Conservation (phyloP, 2,888 invertebrate species). For the Bombylius discolor region DNA sequence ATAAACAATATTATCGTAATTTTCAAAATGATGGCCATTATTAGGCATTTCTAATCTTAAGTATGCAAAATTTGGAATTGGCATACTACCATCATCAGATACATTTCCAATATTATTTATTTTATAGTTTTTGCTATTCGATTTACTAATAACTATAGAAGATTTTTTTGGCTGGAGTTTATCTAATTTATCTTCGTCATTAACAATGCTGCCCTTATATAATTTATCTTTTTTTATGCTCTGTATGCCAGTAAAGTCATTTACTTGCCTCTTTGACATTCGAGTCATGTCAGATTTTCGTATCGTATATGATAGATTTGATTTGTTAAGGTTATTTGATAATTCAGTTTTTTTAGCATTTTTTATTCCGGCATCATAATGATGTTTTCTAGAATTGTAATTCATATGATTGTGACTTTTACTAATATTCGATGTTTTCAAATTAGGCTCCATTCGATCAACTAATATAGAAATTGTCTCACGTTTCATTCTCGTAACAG, state of each 20-base stretch:
- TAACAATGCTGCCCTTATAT: constrained; percentile 7
- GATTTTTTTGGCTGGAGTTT: constrained; percentile 30
- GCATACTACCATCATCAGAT: background rate
- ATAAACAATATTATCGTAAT: constrained; percentile 35
- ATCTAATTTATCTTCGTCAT: constrained; percentile 23
- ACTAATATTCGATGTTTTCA: background rate
- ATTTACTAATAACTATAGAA: background rate
- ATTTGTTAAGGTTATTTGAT: constrained; percentile 9
- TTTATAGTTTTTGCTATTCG: constrained; percentile 1
- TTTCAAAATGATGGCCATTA: constrained; percentile 26
- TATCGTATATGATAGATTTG: constrained; percentile 16
- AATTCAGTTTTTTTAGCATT: background rate
- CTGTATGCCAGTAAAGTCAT: constrained; percentile 3
- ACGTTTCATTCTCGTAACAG: constrained; percentile 2
- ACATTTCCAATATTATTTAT: background rate
- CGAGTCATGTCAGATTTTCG: constrained; percentile 9
- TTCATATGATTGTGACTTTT: background rate
- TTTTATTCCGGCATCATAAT: background rate
- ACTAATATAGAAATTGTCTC: constrained; percentile 4
- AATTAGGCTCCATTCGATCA: constrained; percentile 4
- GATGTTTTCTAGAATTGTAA: background rate
- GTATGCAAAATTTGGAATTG: constrained; percentile 13
- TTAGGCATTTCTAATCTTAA: constrained; percentile 9
- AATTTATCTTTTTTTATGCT: constrained; percentile 13
- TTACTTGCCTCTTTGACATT: constrained; percentile 14